Conservation (phyloP, 1,140 invertebrate genomes). For the Euborellia annulipes region DNA sequence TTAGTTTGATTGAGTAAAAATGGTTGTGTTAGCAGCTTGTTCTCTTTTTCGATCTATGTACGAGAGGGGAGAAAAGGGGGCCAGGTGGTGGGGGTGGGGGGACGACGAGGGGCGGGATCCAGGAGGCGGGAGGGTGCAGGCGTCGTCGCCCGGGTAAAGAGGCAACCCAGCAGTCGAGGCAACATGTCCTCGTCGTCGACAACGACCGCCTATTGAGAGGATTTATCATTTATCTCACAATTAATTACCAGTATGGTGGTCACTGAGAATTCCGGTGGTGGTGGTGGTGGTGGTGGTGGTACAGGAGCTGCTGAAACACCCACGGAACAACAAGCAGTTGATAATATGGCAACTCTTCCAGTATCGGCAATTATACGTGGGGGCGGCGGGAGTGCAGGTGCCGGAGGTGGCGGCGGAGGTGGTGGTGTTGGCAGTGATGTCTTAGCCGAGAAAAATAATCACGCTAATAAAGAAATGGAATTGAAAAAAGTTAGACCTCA, state of each 20-base stretch:
- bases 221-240: no score
- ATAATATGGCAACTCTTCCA: slow-evolving; percentile 72
- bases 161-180: no score
- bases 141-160: no score
- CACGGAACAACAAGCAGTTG: slow-evolving; percentile 42
- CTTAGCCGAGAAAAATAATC: slow-evolving; percentile 60
- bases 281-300: slow-evolving; percentile 50
- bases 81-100: no score
- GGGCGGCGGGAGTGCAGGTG: slow-evolving; percentile 30
- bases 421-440: slow-evolving; percentile 28
- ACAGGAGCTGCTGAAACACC: slow-evolving; percentile 22
- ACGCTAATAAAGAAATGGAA: slow-evolving; percentile 72
- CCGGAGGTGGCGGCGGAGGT: slow-evolving; percentile 24
- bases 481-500: slow-evolving; percentile 65
- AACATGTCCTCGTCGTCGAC: no score
- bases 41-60: no score
- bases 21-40: no score
- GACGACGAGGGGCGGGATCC: no score
- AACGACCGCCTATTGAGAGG: no score
- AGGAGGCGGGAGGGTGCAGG: no score
- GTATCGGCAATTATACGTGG: slow-evolving; percentile 39
- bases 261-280: background rate
- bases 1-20: no score
- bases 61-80: no score
- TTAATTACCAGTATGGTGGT: background rate